A percentile compares a stretch with the other conserved stretches of the same genome.
phyloP scores from a whole-genome alignment of 2,888 invertebrate genomes.

The Podotricha telesiphe region DNA sequence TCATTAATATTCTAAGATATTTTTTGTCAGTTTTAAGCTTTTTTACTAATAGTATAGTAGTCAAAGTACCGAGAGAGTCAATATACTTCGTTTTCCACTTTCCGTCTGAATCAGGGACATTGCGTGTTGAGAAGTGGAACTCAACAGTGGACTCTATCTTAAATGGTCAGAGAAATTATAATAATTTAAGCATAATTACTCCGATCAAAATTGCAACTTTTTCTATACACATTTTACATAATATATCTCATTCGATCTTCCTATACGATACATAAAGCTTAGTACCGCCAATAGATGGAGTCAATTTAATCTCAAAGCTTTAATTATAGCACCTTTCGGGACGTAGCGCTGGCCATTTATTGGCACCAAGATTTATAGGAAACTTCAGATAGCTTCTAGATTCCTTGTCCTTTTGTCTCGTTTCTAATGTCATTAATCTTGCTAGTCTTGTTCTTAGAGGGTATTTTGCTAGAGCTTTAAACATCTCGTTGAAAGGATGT shows the following conservation, averaged over 20 bases:
- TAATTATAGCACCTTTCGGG: conserved; percentile 77
- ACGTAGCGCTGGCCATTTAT: conserved; percentile 66
- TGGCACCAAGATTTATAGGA: conserved; percentile 69
- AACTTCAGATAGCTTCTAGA: conserved; percentile 31
- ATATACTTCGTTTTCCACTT: no score
- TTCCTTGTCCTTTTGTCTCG: conserved; percentile 31
- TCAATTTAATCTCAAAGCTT: conserved; percentile 78
- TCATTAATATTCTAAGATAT: no score
- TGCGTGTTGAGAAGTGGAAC: no score
- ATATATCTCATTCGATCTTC: conserved; percentile 14
- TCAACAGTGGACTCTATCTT: no score
- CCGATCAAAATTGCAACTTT: no score
- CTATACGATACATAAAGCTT: conserved; percentile 52
- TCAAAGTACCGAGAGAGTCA: no score
- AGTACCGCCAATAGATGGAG: conserved; percentile 74
- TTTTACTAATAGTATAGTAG: no score
- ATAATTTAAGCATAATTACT: no score
- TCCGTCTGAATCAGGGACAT: no score
- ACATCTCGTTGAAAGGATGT: background rate
- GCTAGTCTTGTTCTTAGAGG: conserved; percentile 7
- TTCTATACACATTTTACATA: no score
- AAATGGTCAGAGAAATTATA: no score
- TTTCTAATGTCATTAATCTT: conserved; percentile 23
- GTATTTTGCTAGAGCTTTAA: background rate
- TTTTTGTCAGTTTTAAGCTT: no score